A percentile compares a stretch with the other conserved stretches of the same genome.
Conservation (phyloP, 2,888 invertebrate species). For the Callyntrura guangdongensis region DNA sequence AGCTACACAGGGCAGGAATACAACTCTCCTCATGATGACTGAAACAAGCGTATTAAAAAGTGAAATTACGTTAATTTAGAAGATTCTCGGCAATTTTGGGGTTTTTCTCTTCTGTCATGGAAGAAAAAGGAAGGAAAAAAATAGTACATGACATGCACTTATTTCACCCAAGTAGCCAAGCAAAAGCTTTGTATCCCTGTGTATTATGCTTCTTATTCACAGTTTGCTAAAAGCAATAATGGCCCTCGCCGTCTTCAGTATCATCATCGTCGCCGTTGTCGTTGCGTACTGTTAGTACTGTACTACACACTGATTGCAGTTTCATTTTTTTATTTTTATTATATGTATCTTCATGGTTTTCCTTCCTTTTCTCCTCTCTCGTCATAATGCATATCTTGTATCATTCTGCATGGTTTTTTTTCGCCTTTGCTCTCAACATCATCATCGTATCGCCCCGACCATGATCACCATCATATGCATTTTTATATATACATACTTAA, state of each 20-base stretch:
- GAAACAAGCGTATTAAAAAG: slow-evolving; percentile 71
- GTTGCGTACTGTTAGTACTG: background rate
- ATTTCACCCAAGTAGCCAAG: slow-evolving; percentile 33
- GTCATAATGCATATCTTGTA: slow-evolving; percentile 41
- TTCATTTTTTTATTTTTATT: background rate
- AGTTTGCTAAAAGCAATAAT: slow-evolving; percentile 5
- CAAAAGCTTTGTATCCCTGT: too few species aligned
- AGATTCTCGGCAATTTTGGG: slow-evolving; percentile 52
- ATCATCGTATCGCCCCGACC: background rate
- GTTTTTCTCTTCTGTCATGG: slow-evolving; percentile 36
- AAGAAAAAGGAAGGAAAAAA: slow-evolving; percentile 20
- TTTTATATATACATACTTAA: slow-evolving; percentile 63
- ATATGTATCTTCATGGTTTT: background rate
- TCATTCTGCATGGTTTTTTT: slow-evolving; percentile 50
- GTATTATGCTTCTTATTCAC: background rate
- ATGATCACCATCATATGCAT: slow-evolving; percentile 40
- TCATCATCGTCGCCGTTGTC: background rate
- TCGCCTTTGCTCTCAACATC: slow-evolving; percentile 29
- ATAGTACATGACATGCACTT: slow-evolving; percentile 62
- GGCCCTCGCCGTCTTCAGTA: slow-evolving; percentile 1
- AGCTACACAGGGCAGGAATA: background rate
- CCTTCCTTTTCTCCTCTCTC: background rate
- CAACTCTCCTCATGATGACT: slow-evolving; percentile 11
- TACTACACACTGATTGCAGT: background rate
- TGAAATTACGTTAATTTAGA: slow-evolving; percentile 74